Percentiles rank a stretch among this genome's conserved stretches.
phyloP scores from a whole-genome alignment of 2,797 vertebrate genomes.

The Etheostoma nigrum region DNA sequence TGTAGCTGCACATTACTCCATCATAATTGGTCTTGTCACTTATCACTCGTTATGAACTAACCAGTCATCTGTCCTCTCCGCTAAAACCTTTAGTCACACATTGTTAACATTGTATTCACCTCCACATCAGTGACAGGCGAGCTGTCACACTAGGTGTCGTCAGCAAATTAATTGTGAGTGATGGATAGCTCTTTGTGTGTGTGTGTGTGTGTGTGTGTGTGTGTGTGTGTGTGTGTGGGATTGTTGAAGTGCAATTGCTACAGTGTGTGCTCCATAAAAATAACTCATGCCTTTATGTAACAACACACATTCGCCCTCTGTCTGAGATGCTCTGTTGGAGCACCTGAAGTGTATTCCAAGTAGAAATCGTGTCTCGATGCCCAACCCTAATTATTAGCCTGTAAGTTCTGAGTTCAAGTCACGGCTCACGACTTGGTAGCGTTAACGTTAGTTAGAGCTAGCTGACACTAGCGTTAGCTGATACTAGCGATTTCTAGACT shows the following conservation, averaged over 20 bases:
- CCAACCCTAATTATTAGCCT: no score
- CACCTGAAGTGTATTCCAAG: no score
- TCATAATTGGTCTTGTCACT: conserved; percentile 9
- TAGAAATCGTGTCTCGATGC: no score
- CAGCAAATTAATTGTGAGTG: conserved; percentile 29
- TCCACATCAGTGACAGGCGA: conserved; percentile 34
- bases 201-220: conserved; percentile 6
- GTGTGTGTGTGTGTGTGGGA: neutral
- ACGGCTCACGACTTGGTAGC: no score
- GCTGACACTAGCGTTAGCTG: no score
- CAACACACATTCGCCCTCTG: neutral
- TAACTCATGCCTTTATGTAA: neutral
- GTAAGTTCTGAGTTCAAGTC: no score
- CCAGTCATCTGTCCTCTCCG: conserved; percentile 25
- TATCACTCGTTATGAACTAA: conserved; percentile 19
- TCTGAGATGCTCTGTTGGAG: no score
- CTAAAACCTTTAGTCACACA: conserved; percentile 38
- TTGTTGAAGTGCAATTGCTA: neutral
- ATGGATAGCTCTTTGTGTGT: conserved; percentile 25
- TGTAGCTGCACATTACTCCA: neutral
- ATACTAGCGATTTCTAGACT: no score
- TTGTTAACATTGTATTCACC: conserved; percentile 33
- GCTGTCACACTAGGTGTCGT: conserved; percentile 47
- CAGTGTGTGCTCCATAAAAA: neutral
- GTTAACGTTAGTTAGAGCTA: no score